Conservation (phyloP, 2,797 vertebrate genomes). For the Hipposideros larvatus region DNA sequence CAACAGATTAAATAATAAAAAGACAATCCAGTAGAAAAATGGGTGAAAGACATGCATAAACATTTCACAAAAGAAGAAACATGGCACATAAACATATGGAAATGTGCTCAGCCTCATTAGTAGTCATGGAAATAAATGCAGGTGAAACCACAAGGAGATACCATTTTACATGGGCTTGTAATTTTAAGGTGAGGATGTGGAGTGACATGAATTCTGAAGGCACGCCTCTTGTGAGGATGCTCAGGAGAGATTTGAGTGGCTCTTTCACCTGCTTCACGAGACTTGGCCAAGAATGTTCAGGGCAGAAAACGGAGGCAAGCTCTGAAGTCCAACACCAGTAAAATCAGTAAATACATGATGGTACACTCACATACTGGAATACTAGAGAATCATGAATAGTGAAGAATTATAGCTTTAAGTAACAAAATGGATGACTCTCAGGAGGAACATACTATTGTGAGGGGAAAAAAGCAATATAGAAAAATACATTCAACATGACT, state of each 20-base stretch:
- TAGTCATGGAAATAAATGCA: not conserved
- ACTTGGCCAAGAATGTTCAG: not conserved
- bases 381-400: not conserved
- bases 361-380: not conserved
- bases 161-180: not conserved
- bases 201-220: not conserved
- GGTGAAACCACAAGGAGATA: not conserved
- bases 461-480: not conserved
- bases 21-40: not conserved
- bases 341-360: not conserved
- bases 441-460: not conserved
- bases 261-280: not conserved
- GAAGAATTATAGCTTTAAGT: not conserved
- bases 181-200: not conserved
- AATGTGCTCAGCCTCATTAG: not conserved
- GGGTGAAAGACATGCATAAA: not conserved
- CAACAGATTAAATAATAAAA: not conserved
- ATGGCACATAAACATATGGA: not conserved
- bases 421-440: not conserved
- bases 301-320: not conserved
- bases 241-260: not conserved
- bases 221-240: not conserved
- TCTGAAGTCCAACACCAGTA: not conserved
- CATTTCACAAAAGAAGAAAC: constrained; percentile 20
- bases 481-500: not conserved